phyloP scores from a whole-genome alignment of 64 coral and sea anemone genomes.

The Montipora cactus region DNA sequence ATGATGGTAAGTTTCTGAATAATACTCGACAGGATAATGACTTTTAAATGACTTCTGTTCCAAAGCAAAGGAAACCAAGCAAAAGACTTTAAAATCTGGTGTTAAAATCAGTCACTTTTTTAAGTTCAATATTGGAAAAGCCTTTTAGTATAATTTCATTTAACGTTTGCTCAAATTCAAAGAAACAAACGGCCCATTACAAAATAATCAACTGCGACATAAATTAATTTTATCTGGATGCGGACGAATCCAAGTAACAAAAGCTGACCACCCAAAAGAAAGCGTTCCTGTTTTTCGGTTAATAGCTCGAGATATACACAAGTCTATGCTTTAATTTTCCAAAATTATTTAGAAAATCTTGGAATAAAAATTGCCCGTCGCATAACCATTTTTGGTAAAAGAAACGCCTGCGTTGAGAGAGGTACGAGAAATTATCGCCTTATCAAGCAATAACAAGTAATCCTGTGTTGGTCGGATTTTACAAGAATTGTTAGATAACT shows the following conservation, averaged over 20 bases:
- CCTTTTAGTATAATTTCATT: conserved; percentile 45
- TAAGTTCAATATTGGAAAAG: conserved; percentile 38
- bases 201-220: neutral
- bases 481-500: neutral
- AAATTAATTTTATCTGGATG: conserved; percentile 41
- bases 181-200: conserved; percentile 21
- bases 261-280: neutral
- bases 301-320: neutral
- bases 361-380: neutral
- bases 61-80: neutral
- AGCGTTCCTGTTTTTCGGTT: neutral
- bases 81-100: conserved; percentile 30
- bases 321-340: neutral
- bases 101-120: conserved; percentile 47
- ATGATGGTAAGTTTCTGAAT: neutral
- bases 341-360: neutral
- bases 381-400: neutral
- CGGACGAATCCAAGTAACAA: neutral
- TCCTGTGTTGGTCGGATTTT: neutral
- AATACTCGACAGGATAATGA: conserved; percentile 23
- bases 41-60: conserved; percentile 58
- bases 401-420: neutral
- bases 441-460: conserved; percentile 15
- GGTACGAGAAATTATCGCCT: conserved; percentile 5
- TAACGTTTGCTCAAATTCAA: conserved; percentile 5